A percentile compares a stretch with the other conserved stretches of the same genome.
Evolutionary conservation across 2,113 vertebrate genomes (phyloP).

Genomic region (Centropus unirufus): DNA sequence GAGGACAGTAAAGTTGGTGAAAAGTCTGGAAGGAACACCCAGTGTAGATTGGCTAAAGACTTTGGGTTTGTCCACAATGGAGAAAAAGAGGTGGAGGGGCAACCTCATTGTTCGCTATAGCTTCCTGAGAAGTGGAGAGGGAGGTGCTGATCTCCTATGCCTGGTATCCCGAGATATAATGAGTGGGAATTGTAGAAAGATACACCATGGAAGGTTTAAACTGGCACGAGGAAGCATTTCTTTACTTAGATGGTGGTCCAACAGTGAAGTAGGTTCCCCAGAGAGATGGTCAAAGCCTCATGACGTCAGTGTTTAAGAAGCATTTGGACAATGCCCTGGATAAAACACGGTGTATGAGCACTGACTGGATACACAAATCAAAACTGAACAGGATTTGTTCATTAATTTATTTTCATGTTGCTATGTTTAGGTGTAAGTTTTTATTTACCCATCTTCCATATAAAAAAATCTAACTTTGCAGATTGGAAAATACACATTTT

Average conservation of each 20-base stretch:
- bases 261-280: not conserved
- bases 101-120: not conserved
- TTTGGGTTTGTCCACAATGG: not conserved
- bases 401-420: not conserved
- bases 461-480: not conserved
- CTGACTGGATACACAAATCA: not conserved
- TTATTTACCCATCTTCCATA: not conserved
- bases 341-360: rapidly evolving
- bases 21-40: not conserved
- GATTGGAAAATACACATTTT: not conserved
- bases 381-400: not conserved
- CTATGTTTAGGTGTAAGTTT: not conserved
- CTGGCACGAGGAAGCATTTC: not conserved
- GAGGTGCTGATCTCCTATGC: not conserved
- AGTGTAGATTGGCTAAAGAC: not conserved
- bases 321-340: not conserved
- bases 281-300: not conserved
- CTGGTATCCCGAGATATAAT: not conserved
- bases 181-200: not conserved
- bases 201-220: not conserved
- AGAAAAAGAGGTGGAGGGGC: not conserved
- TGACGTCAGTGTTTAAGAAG: not conserved
- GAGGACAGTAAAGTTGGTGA: not conserved
- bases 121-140: not conserved
- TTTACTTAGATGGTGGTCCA: not conserved